A percentile compares a stretch with the other conserved stretches of the same genome.
phyloP scores from a whole-genome alignment of 2,888 invertebrate species.

The Drosophila meridionalis region DNA sequence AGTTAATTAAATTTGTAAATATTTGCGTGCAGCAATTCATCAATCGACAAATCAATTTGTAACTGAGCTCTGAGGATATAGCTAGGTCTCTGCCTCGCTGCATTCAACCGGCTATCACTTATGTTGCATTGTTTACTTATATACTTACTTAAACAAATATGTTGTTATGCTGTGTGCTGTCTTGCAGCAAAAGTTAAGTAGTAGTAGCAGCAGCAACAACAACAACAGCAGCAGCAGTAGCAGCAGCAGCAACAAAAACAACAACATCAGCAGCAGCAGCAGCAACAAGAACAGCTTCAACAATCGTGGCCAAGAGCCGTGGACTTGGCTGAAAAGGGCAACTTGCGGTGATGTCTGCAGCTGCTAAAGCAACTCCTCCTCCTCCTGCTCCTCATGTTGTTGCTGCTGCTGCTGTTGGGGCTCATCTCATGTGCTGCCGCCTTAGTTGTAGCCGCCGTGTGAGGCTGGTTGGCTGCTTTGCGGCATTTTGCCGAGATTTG shows the following conservation, averaged over 20 bases:
- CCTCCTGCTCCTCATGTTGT: neutral
- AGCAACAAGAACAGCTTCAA: neutral
- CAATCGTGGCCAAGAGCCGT: slow-evolving; percentile 26
- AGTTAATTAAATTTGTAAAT: neutral
- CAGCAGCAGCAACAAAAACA: slow-evolving; percentile 11
- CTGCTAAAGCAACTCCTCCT: neutral
- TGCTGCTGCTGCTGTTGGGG: slow-evolving; percentile 8
- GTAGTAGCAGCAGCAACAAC: slow-evolving; percentile 16
- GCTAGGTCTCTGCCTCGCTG: neutral
- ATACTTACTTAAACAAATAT: slow-evolving; percentile 60
- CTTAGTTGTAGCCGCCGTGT: slow-evolving; percentile 35
- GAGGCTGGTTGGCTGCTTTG: slow-evolving; percentile 74
- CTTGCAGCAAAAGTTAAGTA: slow-evolving; percentile 46
- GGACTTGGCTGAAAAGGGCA: slow-evolving; percentile 33
- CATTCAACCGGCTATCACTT: neutral
- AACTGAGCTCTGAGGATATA: neutral
- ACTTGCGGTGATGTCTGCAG: slow-evolving; percentile 42
- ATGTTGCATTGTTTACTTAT: slow-evolving; percentile 23
- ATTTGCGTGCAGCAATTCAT: neutral
- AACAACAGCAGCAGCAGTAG: slow-evolving; percentile 4
- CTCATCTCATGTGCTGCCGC: slow-evolving; percentile 10
- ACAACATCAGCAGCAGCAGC: slow-evolving; percentile 25
- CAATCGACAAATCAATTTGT: neutral
- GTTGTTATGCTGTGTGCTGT: slow-evolving; percentile 51
- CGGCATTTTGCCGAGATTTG: slow-evolving; percentile 80